phyloP scores from a whole-genome alignment of 2,113 vertebrate genomes.

The Baryphthengus martii region DNA sequence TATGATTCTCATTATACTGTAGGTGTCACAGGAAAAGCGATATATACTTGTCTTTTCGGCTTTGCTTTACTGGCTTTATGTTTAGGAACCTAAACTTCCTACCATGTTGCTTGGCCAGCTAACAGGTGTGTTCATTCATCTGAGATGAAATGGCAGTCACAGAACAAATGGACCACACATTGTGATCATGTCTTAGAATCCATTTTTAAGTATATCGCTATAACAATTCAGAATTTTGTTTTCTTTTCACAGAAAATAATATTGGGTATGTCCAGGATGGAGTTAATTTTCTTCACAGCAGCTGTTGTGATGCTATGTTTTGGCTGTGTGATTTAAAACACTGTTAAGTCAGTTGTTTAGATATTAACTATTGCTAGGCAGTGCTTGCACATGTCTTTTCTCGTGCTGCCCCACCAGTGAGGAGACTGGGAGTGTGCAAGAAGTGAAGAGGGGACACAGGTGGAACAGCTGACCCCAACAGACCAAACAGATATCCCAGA shows the following conservation, averaged over 20 bases:
- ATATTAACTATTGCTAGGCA: not conserved
- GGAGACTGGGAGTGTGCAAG: not conserved
- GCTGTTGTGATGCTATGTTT: not conserved
- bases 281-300: not conserved
- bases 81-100: slow-evolving; percentile 21
- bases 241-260: not conserved
- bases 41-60: slow-evolving; percentile 67
- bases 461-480: not conserved
- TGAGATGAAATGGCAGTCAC: not conserved
- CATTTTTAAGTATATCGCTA: not conserved
- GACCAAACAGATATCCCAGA: not conserved
- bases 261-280: not conserved
- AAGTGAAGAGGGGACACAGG: not conserved
- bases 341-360: too few relatives aligned
- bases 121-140: not conserved
- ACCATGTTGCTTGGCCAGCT: not conserved
- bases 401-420: fast-evolving
- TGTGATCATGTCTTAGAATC: not conserved
- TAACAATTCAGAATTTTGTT: not conserved
- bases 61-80: slow-evolving; percentile 57
- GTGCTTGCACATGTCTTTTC: not conserved
- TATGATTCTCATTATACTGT: slow-evolving; percentile 62
- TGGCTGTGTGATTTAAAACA: not conserved
- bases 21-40: slow-evolving; percentile 53
- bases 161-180: not conserved